Evolutionary conservation across 2,113 vertebrate genomes (phyloP), one percentile per base, ranked within the genome.

Genomic region (Dromaius novaehollandiae): DNA sequence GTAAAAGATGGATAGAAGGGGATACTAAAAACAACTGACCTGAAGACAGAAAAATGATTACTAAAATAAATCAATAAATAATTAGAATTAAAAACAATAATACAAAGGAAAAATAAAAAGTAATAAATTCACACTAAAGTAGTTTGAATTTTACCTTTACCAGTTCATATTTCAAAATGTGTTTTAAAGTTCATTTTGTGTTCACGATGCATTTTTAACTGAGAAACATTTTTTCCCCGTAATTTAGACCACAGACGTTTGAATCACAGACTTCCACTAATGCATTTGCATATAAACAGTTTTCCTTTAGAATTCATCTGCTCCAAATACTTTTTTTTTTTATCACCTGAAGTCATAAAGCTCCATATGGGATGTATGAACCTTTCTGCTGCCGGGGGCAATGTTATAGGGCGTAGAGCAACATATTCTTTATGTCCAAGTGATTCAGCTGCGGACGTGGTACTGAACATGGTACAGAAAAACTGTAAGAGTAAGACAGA

Each of bases 161-260:
- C 13, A 82, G 51, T 64, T 89, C 63, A 69, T 86, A 58, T 70
- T 94, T 82, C 42, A 69, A 46, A 64, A 81, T 32, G 9, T 55
- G 76, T 85, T 87, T 82, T 82, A 11, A 94, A 77, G 42, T 58
- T 83, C 22, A 53, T 73, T 78, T 83, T 71, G 58, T 18, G 38
- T 58, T 89, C 40, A 89, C n/a, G 44, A 91, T 55, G 5, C 86
- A 86, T 90, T 92, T 95, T 95, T 90, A 94, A 90, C 56, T 38
- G n/a, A 95, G 55, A 90, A 91, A 68, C 0, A 6, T 25, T 74
- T 90, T 90, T 48, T 69, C 24, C 36, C 77, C 24, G 26, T 82
- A 69, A 85, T 82, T 93, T 89, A 95, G 89, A 78, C 71, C 56
- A 73, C 38, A 85, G 82, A 82, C 46, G 89, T 85, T 85, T 91